Conservation (phyloP, 2,888 invertebrate species). For the Asteroscopus sphinx region DNA sequence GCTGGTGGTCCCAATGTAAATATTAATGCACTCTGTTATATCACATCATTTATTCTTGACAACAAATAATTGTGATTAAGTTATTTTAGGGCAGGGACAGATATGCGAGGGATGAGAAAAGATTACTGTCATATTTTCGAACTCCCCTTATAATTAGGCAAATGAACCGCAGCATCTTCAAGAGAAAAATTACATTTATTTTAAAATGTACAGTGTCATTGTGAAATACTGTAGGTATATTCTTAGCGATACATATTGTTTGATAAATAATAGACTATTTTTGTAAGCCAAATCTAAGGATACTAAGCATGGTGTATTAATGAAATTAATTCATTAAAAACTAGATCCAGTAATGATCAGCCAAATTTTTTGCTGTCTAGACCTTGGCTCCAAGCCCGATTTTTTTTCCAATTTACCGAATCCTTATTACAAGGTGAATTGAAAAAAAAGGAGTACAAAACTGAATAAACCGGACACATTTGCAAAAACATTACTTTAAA, state of each 20-base stretch:
- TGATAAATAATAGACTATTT: neutral
- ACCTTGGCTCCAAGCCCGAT: too few relatives aligned
- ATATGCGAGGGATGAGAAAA: conserved; percentile 59
- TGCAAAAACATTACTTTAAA: conserved; percentile 11
- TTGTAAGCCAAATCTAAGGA: too few relatives aligned
- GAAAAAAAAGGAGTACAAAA: neutral
- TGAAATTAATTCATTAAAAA: too few relatives aligned
- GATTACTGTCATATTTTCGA: conserved; percentile 68
- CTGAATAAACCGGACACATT: neutral
- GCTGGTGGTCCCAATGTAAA: too few relatives aligned
- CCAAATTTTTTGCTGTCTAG: too few relatives aligned
- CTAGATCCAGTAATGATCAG: too few relatives aligned
- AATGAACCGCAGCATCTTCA: conserved; percentile 48
- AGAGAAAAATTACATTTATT: conserved; percentile 52
- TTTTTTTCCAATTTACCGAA: too few relatives aligned
- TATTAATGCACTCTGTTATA: conserved; percentile 18
- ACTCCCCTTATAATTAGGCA: conserved; percentile 64
- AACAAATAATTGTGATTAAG: conserved; percentile 41
- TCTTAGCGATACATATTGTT: neutral
- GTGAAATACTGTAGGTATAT: conserved; percentile 26
- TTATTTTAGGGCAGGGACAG: conserved; percentile 57
- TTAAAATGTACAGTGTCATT: conserved; percentile 33
- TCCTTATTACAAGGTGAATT: too few relatives aligned
- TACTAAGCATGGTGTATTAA: too few relatives aligned
- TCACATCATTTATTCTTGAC: conserved; percentile 30